Percentiles rank a stretch among this genome's conserved stretches.
Evolutionary conservation across 1,140 invertebrate genomes (phyloP).

Genomic region (Gryon sp.): DNA sequence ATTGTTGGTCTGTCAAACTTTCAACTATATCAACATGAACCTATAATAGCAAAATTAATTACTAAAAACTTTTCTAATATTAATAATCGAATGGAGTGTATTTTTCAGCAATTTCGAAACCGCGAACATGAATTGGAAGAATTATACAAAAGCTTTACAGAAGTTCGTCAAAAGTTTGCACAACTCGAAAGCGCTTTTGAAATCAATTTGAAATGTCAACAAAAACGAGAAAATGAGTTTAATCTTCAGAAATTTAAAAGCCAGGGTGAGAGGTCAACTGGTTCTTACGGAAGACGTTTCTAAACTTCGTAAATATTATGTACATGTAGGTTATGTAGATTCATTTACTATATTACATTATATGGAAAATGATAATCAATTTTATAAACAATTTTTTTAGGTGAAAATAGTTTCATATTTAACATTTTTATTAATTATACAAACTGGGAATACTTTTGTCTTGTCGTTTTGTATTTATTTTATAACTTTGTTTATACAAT

Average conservation of each 20-base stretch:
- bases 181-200: conserved; percentile 66
- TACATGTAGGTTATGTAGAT: conserved; percentile 44
- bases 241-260: conserved; percentile 60
- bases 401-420: too few species aligned
- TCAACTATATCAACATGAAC: conserved; percentile 26
- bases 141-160: conserved; percentile 59
- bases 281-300: conserved; percentile 51
- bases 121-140: conserved; percentile 51
- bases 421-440: too few species aligned
- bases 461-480: too few species aligned
- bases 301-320: conserved; percentile 37
- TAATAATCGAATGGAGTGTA: conserved; percentile 49
- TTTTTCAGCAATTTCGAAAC: conserved; percentile 40
- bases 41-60: conserved; percentile 4
- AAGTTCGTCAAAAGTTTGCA: conserved; percentile 65
- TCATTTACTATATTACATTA: not conserved
- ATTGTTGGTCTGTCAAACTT: conserved; percentile 5
- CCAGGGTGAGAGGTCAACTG: conserved; percentile 58
- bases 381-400: too few species aligned
- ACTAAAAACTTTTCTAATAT: conserved; percentile 6
- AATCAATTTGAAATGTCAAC: conserved; percentile 67
- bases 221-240: conserved; percentile 58
- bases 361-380: too few species aligned
- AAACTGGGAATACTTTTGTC: too few species aligned
- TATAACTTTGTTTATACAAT: too few species aligned